Evolutionary conservation across 2,797 vertebrate species (phyloP), one percentile per base, ranked within the genome.

Genomic region (Gallinago nigripennis): DNA sequence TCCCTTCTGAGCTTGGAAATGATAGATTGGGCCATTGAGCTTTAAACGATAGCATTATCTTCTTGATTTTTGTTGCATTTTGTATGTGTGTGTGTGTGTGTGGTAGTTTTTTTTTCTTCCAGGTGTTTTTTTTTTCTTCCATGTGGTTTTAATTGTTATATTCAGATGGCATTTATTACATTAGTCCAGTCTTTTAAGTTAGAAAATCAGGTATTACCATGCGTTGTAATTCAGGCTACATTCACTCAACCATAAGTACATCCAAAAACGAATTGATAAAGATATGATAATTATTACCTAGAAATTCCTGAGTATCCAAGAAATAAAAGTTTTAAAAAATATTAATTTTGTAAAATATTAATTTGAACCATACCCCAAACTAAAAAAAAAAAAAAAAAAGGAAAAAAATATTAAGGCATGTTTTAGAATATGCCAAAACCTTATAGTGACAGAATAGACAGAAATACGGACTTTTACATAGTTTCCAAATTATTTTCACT

Each of bases 61-160:
- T 35, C 45, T 41, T 69, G 6, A 19, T 31, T 73, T 65, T 81
- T 39, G n/a, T 73, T 17, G 3, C 4, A 3, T 13, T 30, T 31
- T 17, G 14, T 25, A n/a, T 25, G 4, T 28, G 2, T 2, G 2
- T 2, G 4, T 2, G 4, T 1, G 3, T 6, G 6, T 18, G n/a
- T 12, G 6, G 15, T n/a, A 3, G 0, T 2, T 19, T 50, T 18
- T 18, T 64, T 39, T 39, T 39, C 39, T 39, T 39, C 12, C 39
- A 39, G 39, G 39, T 54, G 3, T 3, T 56, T 46, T 19, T 63
- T 5, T 61, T 86, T 33, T 63, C 8, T 48, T 56, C 16, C 13
- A 57, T 9, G 4, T 72, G 18, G 5, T 75, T 79, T 86, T 68
- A 54, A 35, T 37, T 1, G 8, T 73, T 80, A 33, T 46, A 19